A percentile compares a stretch with the other conserved stretches of the same genome.
These are phyloP conservation scores for Thaumetopoea pityocampa DNA, from an alignment of 1,140 invertebrate genomes.

Conservation along the genomic window DNA sequence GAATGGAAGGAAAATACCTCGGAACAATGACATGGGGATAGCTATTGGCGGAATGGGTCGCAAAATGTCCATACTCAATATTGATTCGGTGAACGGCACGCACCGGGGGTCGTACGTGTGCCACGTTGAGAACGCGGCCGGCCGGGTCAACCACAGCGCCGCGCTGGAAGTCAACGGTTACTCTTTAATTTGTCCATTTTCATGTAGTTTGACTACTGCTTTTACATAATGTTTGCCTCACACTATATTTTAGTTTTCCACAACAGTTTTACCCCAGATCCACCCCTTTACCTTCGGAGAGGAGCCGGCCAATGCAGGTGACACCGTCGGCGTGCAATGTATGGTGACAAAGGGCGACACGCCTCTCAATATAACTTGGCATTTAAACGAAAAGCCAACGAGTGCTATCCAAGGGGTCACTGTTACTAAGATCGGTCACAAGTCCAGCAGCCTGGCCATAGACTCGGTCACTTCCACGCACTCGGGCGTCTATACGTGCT, in stretches of 20 bases:
- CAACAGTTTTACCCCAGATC: conserved; percentile 80
- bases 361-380: conserved; percentile 84
- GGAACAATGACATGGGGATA: conserved; percentile 50
- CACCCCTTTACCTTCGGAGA: conserved; percentile 82
- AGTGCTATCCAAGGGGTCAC: conserved; percentile 64
- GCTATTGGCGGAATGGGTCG: conserved; percentile 78
- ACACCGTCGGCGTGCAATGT: conserved; percentile 79
- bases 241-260: conserved; percentile 29
- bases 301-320: conserved; percentile 77
- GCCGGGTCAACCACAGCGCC: conserved; percentile 74
- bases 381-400: conserved; percentile 75
- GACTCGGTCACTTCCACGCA: conserved; percentile 82
- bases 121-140: conserved; percentile 77
- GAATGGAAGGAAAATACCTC: conserved; percentile 60
- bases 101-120: conserved; percentile 81
- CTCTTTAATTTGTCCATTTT: conserved; percentile 36
- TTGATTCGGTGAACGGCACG: conserved; percentile 71
- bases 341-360: conserved; percentile 85
- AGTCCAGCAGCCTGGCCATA: conserved; percentile 83
- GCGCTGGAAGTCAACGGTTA: conserved; percentile 78
- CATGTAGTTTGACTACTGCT: conserved; percentile 17
- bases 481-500: conserved; percentile 85
- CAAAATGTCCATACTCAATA: conserved; percentile 80
- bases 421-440: conserved; percentile 76
- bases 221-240: conserved; percentile 11